phyloP scores from a whole-genome alignment of 2,113 vertebrate species.

The Chamaetylas fuelleborni region DNA sequence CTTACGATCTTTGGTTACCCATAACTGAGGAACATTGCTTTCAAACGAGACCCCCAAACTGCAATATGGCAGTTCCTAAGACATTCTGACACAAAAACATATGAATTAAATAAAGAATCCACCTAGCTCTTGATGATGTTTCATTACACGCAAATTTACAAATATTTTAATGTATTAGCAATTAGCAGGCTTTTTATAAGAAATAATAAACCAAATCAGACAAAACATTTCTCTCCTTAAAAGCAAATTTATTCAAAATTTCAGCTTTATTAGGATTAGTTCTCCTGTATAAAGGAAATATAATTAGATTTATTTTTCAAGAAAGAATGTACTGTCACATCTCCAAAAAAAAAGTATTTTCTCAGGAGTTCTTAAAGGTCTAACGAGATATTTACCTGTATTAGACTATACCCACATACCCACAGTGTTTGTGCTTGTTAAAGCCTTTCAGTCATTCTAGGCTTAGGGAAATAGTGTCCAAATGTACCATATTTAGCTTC shows the following conservation, averaged over 20 bases:
- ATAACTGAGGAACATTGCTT: not conserved
- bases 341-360: not conserved
- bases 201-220: conserved; percentile 28
- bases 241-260: conserved; percentile 48
- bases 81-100: conserved; percentile 6
- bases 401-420: conserved; percentile 64
- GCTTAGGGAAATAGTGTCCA: conserved; percentile 82
- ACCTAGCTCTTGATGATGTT: not conserved
- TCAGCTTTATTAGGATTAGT: not conserved
- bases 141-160: not conserved
- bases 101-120: not conserved
- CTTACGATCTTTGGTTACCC: not conserved
- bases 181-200: conserved; percentile 21
- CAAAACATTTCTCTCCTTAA: conserved; percentile 36
- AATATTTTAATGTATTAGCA: conserved; percentile 2
- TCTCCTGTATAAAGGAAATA: conserved; percentile 35
- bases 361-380: conserved; percentile 43
- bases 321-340: not conserved
- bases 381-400: conserved; percentile 72
- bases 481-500: conserved; percentile 87
- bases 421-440: conserved; percentile 77
- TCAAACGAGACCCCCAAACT: not conserved
- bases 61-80: conserved; percentile 17
- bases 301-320: conserved; percentile 54
- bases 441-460: conserved; percentile 78